Base-by-base conservation (phyloP, 2,888 invertebrate genomes). In the Ochropacha duplaris region DNA sequence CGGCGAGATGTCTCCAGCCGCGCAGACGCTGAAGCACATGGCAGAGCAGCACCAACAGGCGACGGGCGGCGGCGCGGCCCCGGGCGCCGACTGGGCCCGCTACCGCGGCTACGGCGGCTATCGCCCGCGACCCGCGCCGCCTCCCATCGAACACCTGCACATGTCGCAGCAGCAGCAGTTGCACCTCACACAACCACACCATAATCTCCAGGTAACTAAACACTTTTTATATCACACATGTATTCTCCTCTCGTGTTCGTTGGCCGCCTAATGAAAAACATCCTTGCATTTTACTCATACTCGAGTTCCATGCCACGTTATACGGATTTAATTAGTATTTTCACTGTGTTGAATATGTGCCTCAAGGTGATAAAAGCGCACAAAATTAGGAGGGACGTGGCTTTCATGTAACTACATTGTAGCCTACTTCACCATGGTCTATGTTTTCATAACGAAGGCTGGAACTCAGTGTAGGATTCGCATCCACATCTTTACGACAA, bases 11-110 rank as follows among this genome's bases (percentile, higher is more conserved):
- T 97, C 98, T 60, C 97, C 98, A 24, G 99, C 99, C 0, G 98
- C 98, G 54, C 98, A 98, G 90, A 98, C 98, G 0, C 93, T 99
- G 56, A 98, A 98, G 84, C 98, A 98, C 79, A 98, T 98, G 98
- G 98, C 98, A 44, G 98, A 98, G 84, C 98, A 98, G 86, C 98
- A 98, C 88, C 98, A 98, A 89, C 97, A 97, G 87, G 90, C 90
- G 60, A 80, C 91, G 31, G 92, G 90, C 82, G 96, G 96, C 1
- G 94, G 94, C 81, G 80, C 91, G 34, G 92, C 90, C 82, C 80
- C 91, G 34, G 92, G 89, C 82, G 96, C 96, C 1, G 94, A 94
- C 81, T 94, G 90, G 81, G 82, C 84, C 64, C 87, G 91, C 57
- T 91, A 87, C 93, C 95, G 91, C 51, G 86, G 84, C 87, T 95